A percentile compares a stretch with the other conserved stretches of the same genome.
phyloP scores from a whole-genome alignment of 2,113 vertebrate genomes.

The Antennarius striatus region DNA sequence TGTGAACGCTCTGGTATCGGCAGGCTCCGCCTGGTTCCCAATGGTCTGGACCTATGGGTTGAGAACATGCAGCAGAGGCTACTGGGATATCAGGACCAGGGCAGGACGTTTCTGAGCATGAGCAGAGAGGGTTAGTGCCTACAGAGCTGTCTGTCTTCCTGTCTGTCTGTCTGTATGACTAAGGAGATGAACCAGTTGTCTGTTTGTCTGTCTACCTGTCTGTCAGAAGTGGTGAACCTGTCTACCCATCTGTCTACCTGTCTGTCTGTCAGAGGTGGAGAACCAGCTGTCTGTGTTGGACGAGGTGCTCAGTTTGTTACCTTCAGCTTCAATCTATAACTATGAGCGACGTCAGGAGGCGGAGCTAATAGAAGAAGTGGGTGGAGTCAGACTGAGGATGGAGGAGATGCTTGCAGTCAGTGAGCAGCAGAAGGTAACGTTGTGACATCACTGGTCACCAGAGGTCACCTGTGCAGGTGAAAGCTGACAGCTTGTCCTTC shows the following conservation, averaged over 20 bases:
- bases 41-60: conserved; percentile 51
- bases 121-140: conserved; percentile 50
- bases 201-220: background rate
- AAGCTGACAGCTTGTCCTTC: background rate
- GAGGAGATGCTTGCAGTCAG: conserved; percentile 32
- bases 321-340: conserved; percentile 35
- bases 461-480: too few species aligned
- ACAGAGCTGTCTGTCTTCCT: background rate
- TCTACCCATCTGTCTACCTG: background rate
- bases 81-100: conserved; percentile 63
- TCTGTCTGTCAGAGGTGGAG: conserved; percentile 44
- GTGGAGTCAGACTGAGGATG: conserved; percentile 27
- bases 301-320: conserved; percentile 30
- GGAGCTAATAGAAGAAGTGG: conserved; percentile 32
- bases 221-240: too few species aligned
- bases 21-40: conserved; percentile 37
- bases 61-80: conserved; percentile 55
- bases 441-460: too few species aligned
- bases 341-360: conserved; percentile 32
- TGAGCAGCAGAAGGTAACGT: conserved; percentile 51
- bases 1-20: background rate
- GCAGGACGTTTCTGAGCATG: conserved; percentile 28
- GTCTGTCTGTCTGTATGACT: background rate
- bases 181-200: background rate
- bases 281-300: conserved; percentile 39